A percentile compares a stretch with the other conserved stretches of the same genome.
Conservation (phyloP, 1,140 invertebrate genomes). For the Eumeta japonica region DNA sequence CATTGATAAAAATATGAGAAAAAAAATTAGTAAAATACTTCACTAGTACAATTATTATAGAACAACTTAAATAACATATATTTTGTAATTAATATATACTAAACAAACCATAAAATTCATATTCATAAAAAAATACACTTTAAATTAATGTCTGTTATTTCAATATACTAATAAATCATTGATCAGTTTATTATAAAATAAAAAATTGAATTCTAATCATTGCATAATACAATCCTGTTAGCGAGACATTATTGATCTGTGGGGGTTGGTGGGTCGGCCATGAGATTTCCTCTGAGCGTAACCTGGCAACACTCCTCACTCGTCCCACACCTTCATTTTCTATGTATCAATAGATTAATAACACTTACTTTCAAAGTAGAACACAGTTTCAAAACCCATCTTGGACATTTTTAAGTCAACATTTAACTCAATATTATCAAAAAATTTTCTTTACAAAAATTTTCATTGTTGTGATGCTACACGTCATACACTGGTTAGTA, state of each 20-base stretch:
- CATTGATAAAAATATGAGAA: no score
- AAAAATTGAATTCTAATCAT: conserved; percentile 12
- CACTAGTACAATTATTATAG: no score
- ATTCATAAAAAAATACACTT: no score
- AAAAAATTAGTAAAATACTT: no score
- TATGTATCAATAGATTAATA: conserved; percentile 20
- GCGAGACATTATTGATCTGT: conserved; percentile 55
- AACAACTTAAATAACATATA: no score
- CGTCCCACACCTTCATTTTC: conserved; percentile 32
- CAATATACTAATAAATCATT: no score
- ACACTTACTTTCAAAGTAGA: conserved; percentile 58
- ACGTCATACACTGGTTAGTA: conserved; percentile 20
- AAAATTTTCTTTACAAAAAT: conserved; percentile 15
- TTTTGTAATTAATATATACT: no score
- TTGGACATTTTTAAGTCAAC: conserved; percentile 37
- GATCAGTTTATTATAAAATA: no score
- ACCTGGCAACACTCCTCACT: conserved; percentile 45
- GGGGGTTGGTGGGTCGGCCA: conserved; percentile 31
- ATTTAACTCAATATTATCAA: conserved; percentile 15
- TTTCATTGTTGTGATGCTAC: conserved; percentile 26
- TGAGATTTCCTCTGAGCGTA: conserved; percentile 32
- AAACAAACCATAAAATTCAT: no score
- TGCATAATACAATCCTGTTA: conserved; percentile 46
- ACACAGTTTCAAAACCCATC: conserved; percentile 57
- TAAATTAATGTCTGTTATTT: no score